Evolutionary conservation across 2,797 vertebrate species (phyloP), one percentile per base, ranked within the genome.

Genomic region (Galagoides demidoff): DNA sequence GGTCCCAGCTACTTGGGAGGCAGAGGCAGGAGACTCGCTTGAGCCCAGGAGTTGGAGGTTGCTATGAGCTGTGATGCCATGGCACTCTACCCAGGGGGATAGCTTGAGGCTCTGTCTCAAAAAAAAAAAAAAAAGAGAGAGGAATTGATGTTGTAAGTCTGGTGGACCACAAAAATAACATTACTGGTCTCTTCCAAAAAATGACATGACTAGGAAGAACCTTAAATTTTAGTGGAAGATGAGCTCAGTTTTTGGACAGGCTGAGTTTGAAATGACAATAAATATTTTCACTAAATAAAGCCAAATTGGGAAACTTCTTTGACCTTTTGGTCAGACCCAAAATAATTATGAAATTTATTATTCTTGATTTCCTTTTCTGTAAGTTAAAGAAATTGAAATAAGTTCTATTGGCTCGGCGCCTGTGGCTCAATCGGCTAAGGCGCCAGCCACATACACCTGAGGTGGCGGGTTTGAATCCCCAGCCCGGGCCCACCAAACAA

Each of bases 261-360:
- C 74, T 45, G 83, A 86, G 64, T 89, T 86, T 94, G 52, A 94
- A 92, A 63, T 64, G 37, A 83, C 66, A 73, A 1, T 78, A 49
- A 81, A 27, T 85, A 31, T 90, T 96, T 85, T 20, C 39, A 55
- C 43, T 55, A 55, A 81, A 90, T 92, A 94, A 17, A 78, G 45
- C 34, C 17, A 64, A 45, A 39, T 19, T 11, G 17, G 49, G 17
- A 92, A 71, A 29, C 8, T 29, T 93, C 29, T 76, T 63, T 93
- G 55, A 45, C 25, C 84, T 12, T 52, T 63, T 59, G 43, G 31
- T 85, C 57, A 63, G 39, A 2, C 13, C 19, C 55, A 17, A 74
- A 59, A 39, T 34, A 83, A 17, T 11, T 19, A 45, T 14, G 23
- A 19, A n/a, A 17, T 71, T 94, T 68, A 57, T 43, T 20, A 29